Evolutionary conservation across 2,797 vertebrate species (phyloP).

Genomic region (Bovichtus variegatus): DNA sequence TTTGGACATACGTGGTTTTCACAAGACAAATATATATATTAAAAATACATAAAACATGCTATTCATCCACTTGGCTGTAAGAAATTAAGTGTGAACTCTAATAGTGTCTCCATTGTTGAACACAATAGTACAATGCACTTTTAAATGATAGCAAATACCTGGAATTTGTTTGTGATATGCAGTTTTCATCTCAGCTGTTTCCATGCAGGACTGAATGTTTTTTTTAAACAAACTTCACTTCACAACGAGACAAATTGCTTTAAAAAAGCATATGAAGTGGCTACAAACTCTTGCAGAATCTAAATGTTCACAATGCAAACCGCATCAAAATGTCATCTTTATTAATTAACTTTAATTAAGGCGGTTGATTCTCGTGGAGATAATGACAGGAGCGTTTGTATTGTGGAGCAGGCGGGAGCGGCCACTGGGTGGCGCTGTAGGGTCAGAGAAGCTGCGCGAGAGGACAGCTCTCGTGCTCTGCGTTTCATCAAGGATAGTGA

Average conservation of each 20-base stretch:
- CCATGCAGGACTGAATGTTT: background rate
- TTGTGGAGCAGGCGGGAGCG: background rate
- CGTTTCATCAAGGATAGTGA: background rate
- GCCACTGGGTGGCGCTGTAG: constrained; percentile 83
- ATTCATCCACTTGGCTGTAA: background rate
- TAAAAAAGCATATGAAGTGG: background rate
- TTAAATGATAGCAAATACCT: background rate
- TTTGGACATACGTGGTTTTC: too few species aligned
- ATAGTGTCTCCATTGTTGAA: background rate
- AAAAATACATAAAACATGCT: background rate
- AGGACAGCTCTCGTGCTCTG: background rate
- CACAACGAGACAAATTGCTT: background rate
- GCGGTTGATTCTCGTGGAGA: constrained; percentile 3
- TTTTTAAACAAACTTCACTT: background rate
- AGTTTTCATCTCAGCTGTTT: too few species aligned
- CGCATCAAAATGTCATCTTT: constrained; percentile 5
- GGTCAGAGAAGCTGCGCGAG: constrained; percentile 64
- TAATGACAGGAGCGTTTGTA: background rate
- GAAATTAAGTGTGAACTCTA: background rate
- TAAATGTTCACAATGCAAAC: background rate
- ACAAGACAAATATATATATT: background rate
- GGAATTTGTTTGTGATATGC: background rate
- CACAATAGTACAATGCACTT: background rate
- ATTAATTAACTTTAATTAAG: background rate
- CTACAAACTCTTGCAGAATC: background rate